Evolutionary conservation across 1,140 invertebrate genomes (phyloP).

Genomic region (Nymphalis io): DNA sequence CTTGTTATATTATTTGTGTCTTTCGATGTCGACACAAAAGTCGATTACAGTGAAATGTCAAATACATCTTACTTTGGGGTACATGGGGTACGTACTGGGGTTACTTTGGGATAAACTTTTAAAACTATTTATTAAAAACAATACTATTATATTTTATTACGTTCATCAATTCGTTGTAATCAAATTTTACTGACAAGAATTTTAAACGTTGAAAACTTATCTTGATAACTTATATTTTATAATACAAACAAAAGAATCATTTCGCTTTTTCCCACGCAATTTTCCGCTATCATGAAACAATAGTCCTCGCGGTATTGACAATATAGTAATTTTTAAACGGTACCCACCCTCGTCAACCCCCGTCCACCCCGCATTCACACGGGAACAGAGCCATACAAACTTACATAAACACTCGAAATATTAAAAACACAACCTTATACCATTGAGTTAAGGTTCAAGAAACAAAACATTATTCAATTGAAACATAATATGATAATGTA

Average conservation of each 20-base stretch:
- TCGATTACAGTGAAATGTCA: too few species aligned
- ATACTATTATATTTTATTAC: too few species aligned
- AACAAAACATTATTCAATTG: neutral
- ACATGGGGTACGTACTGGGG: too few species aligned
- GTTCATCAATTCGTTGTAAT: too few species aligned
- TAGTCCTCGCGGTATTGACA: neutral
- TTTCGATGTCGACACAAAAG: too few species aligned
- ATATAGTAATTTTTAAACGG: constrained; percentile 10
- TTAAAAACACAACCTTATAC: neutral
- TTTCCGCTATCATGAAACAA: constrained; percentile 4
- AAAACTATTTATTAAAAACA: too few species aligned
- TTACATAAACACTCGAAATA: neutral
- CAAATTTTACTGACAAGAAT: too few species aligned
- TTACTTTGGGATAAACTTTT: too few species aligned
- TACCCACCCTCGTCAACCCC: constrained; percentile 9
- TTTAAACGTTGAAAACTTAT: too few species aligned
- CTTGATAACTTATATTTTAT: neutral
- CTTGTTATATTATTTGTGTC: too few species aligned
- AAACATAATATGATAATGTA: constrained; percentile 2
- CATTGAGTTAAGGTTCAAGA: neutral
- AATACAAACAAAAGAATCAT: neutral
- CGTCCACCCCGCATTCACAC: constrained; percentile 9
- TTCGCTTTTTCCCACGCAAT: neutral
- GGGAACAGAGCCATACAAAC: constrained; percentile 1
- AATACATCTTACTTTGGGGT: too few species aligned